A percentile compares a stretch with the other conserved stretches of the same genome.
These are phyloP conservation scores for Pontoporia blainvillei DNA, from an alignment of 2,113 vertebrate species.

Conservation along the genomic window DNA sequence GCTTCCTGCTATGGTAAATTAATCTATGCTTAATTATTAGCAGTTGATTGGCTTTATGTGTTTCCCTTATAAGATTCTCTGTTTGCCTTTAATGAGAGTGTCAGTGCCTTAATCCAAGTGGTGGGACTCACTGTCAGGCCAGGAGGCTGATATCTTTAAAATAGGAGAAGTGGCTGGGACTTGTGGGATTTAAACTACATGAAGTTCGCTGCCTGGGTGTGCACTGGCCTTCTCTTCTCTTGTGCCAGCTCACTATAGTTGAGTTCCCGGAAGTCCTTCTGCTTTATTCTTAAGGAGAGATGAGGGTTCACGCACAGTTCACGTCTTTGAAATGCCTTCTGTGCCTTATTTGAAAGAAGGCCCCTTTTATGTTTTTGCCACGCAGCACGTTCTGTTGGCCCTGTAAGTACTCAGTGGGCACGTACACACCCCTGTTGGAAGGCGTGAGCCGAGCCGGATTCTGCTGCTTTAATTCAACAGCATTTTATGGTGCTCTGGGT, in stretches of 20 bases:
- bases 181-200: conserved; percentile 1
- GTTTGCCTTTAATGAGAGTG: background rate
- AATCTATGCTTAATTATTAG: background rate
- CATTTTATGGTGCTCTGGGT: background rate
- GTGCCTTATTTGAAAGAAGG: conserved; percentile 58
- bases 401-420: conserved; percentile 19
- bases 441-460: background rate
- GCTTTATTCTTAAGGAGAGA: conserved; percentile 39
- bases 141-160: background rate
- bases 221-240: conserved; percentile 5
- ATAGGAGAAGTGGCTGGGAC: background rate
- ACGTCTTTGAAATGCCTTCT: conserved; percentile 60
- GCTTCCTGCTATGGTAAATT: background rate
- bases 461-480: conserved; percentile 3
- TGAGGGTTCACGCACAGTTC: conserved; percentile 63
- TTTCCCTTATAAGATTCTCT: background rate
- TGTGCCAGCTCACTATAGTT: background rate
- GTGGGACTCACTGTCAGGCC: background rate
- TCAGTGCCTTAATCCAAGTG: background rate
- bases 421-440: background rate
- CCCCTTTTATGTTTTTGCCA: conserved; percentile 46
- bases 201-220: background rate
- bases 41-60: background rate
- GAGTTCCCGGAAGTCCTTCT: conserved; percentile 56
- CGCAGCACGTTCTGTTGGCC: conserved; percentile 35